Percentiles rank a stretch among this genome's conserved stretches.
phyloP scores from a whole-genome alignment of 2,797 vertebrate genomes.

The Gymnoscopelus microlampas region DNA sequence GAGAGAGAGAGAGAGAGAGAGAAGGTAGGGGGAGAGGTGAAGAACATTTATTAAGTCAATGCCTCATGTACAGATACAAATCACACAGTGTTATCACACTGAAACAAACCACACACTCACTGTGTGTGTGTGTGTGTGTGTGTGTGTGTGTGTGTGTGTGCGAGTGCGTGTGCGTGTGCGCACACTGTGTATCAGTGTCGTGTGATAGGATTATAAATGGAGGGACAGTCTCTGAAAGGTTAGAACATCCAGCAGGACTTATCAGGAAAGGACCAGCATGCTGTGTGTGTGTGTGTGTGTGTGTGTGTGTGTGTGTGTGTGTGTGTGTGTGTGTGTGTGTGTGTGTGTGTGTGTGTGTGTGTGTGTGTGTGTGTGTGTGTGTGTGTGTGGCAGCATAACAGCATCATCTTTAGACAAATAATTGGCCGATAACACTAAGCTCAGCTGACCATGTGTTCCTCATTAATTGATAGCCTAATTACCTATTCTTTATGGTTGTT shows the following conservation, averaged over 20 bases:
- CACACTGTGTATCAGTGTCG: constrained; percentile 12
- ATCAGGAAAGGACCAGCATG: constrained; percentile 63
- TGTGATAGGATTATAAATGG: constrained; percentile 80
- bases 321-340: constrained; percentile 23
- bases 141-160: constrained; percentile 16
- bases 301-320: constrained; percentile 35
- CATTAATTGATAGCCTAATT: no score
- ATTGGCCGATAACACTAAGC: no score
- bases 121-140: constrained; percentile 18
- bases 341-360: constrained; percentile 23
- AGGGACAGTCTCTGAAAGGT: constrained; percentile 70
- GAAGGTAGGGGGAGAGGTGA: constrained; percentile 43
- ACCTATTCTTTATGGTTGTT: no score
- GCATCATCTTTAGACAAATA: background rate
- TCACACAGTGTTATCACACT: constrained; percentile 80
- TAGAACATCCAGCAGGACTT: constrained; percentile 71
- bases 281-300: constrained; percentile 40
- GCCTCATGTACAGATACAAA: constrained; percentile 77
- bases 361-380: background rate
- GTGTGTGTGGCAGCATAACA: background rate
- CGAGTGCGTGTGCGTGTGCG: constrained; percentile 17
- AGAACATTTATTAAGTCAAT: constrained; percentile 70
- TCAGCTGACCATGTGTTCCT: no score
- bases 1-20: constrained; percentile 61
- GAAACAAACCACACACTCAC: constrained; percentile 76